Percentiles rank a stretch among this genome's conserved stretches.
Conservation (phyloP, 92 coral and sea anemone genomes). For the Zoanthus sociatus region DNA sequence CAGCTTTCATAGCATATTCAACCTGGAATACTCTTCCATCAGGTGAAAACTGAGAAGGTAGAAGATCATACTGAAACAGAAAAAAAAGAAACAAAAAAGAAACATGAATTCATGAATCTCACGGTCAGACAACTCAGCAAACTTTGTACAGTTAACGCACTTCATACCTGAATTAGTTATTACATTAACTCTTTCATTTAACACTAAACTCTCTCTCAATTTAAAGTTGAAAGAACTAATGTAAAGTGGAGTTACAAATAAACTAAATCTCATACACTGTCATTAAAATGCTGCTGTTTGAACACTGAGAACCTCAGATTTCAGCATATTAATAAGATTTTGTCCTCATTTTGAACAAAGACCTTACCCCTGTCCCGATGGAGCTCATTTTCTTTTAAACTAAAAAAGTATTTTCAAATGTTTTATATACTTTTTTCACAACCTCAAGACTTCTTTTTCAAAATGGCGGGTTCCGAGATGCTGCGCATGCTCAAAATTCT, state of each 20-base stretch:
- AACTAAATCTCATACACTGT: neutral
- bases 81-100: neutral
- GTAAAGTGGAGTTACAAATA: neutral
- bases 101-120: neutral
- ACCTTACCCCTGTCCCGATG: slow-evolving; percentile 98
- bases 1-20: slow-evolving; percentile 97
- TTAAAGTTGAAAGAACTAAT: too few relatives aligned
- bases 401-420: neutral
- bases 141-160: neutral
- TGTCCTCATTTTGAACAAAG: neutral
- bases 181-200: too few relatives aligned
- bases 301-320: neutral
- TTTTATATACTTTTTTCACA: neutral
- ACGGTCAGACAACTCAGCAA: neutral
- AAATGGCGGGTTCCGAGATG: slow-evolving; percentile 17
- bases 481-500: slow-evolving; percentile 39
- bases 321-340: neutral
- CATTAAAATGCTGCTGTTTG: neutral
- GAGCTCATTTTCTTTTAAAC: slow-evolving; percentile 80
- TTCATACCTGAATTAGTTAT: neutral
- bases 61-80: slow-evolving; percentile 84
- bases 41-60: slow-evolving; percentile 99
- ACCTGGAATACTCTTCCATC: slow-evolving; percentile 99
- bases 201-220: too few relatives aligned
- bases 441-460: neutral